A percentile compares a stretch with the other conserved stretches of the same genome.
phyloP scores from a whole-genome alignment of 2,113 vertebrate genomes.

The Otus sunia region DNA sequence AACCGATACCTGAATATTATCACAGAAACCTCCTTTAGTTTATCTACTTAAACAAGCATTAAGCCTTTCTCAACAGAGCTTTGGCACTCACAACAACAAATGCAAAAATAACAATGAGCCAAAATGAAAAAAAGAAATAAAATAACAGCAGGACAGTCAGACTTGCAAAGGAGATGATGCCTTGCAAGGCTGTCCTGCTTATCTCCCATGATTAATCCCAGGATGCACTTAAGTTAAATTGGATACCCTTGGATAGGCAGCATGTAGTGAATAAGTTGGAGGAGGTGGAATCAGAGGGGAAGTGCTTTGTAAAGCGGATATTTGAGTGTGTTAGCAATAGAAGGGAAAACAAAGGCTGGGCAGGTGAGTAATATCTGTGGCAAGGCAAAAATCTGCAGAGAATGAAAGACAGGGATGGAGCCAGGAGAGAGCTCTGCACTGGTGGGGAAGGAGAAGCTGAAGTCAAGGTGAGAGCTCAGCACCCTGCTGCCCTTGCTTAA shows the following conservation, averaged over 20 bases:
- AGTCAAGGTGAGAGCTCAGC: not conserved
- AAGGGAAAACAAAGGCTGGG: constrained; percentile 50
- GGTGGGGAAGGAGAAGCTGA: not conserved
- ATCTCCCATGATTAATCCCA: not conserved
- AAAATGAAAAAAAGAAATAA: not conserved
- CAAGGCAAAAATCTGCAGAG: not conserved
- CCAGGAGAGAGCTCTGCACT: not conserved
- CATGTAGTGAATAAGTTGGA: not conserved
- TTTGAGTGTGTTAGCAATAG: not conserved
- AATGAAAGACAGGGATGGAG: not conserved
- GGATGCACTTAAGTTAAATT: not conserved
- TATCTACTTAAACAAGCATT: not conserved
- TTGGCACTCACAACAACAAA: not conserved
- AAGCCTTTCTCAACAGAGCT: not conserved
- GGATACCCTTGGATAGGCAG: not conserved
- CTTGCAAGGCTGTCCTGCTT: not conserved
- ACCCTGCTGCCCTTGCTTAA: not conserved
- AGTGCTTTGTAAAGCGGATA: not conserved
- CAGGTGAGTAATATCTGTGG: constrained; percentile 25
- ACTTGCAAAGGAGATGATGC: not conserved
- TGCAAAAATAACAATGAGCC: not conserved
- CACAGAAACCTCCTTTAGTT: not conserved
- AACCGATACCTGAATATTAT: not conserved
- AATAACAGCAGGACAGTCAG: not conserved
- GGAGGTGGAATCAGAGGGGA: not conserved